Conservation (phyloP, 2,888 invertebrate species). For the Conops quadrifasciatus region DNA sequence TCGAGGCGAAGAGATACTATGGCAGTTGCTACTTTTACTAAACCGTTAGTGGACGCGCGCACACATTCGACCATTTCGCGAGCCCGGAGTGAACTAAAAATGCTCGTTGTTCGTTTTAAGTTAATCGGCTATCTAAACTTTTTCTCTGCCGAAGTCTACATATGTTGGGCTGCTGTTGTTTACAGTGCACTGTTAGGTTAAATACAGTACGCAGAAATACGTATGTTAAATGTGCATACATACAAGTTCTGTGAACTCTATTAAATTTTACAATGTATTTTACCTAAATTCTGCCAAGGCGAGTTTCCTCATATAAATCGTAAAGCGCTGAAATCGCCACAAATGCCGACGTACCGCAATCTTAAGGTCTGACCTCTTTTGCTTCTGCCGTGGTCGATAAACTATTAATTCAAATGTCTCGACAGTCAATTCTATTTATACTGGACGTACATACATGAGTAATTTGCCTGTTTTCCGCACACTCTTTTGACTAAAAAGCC, state of each 20-base stretch:
- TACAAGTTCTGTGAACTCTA: not conserved
- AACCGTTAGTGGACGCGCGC: slow-evolving; percentile 1
- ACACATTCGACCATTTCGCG: slow-evolving; percentile 28
- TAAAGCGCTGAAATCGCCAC: too few species aligned
- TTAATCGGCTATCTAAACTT: slow-evolving; percentile 12
- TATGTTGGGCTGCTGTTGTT: not conserved
- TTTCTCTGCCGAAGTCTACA: not conserved
- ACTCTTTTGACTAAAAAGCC: not conserved
- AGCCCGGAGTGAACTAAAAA: slow-evolving; percentile 38
- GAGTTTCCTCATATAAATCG: too few species aligned
- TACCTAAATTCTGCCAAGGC: not conserved
- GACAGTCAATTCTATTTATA: slow-evolving; percentile 40
- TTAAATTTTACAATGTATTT: not conserved
- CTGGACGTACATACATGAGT: slow-evolving; percentile 25
- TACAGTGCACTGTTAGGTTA: not conserved
- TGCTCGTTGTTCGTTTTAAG: not conserved
- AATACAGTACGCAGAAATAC: not conserved
- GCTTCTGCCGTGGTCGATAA: slow-evolving; percentile 30
- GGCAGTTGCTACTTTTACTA: not conserved
- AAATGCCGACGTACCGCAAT: too few species aligned
- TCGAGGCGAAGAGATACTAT: not conserved
- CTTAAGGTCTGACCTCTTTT: slow-evolving; percentile 4
- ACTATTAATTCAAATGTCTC: slow-evolving; percentile 37
- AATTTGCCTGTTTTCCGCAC: not conserved
- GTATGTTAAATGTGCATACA: not conserved